Percentiles rank a stretch among this genome's conserved stretches.
These are phyloP conservation scores for Pentalonia nigronervosa DNA, from an alignment of 1,140 invertebrate genomes.

Conservation along the genomic window DNA sequence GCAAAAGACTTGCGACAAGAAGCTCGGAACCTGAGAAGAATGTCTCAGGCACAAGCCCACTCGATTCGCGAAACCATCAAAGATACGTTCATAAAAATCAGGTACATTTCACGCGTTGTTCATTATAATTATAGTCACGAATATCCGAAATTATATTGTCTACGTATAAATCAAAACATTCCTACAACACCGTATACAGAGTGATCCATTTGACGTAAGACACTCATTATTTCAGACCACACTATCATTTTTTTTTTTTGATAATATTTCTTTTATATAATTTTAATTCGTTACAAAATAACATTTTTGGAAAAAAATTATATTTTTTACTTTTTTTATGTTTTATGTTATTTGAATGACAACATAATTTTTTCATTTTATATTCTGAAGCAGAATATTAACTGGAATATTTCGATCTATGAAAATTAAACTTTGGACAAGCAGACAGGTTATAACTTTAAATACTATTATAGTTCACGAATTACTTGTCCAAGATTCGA, in stretches of 20 bases:
- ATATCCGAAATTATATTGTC: neutral
- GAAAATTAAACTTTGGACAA: neutral
- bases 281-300: neutral
- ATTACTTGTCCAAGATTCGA: too few species aligned
- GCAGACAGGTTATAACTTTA: neutral
- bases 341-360: neutral
- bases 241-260: neutral
- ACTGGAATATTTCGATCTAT: neutral
- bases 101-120: slow-evolving; percentile 63
- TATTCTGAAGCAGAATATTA: neutral
- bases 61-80: slow-evolving; percentile 89
- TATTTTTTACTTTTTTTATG: neutral
- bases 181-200: neutral
- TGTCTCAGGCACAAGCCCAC: slow-evolving; percentile 90
- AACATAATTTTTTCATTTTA: neutral
- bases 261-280: neutral
- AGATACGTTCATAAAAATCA: slow-evolving; percentile 86
- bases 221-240: neutral
- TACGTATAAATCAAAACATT: neutral
- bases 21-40: slow-evolving; percentile 83
- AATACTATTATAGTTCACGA: too few species aligned
- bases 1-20: slow-evolving; percentile 89
- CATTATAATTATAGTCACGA: too few species aligned
- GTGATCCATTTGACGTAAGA: neutral
- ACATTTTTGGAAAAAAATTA: too few species aligned